A percentile compares a stretch with the other conserved stretches of the same genome.
These are phyloP conservation scores for Galerucella calmariensis DNA, from an alignment of 2,888 invertebrate genomes.

Conservation along the genomic window DNA sequence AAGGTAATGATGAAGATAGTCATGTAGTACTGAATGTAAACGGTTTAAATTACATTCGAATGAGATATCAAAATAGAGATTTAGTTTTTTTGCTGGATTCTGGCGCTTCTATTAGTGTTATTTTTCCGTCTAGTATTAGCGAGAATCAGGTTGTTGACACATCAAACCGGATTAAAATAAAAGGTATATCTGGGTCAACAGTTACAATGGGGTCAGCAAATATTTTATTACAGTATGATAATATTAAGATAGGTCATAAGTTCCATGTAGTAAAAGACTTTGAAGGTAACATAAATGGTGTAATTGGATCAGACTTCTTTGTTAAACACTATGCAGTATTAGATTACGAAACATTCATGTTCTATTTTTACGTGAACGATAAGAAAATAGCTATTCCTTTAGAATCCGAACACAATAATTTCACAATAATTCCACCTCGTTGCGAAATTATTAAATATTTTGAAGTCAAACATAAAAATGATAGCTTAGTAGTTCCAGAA, in stretches of 20 bases:
- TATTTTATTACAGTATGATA: conserved; percentile 22
- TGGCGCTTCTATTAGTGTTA: conserved; percentile 13
- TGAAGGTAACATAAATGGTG: no score
- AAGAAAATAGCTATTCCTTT: conserved; percentile 23
- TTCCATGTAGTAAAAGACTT: conserved; percentile 25
- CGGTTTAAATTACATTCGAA: no score
- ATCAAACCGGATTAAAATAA: conserved; percentile 32
- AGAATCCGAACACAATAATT: conserved; percentile 28
- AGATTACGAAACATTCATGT: no score
- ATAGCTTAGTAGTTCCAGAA: conserved; percentile 7
- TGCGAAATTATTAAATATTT: conserved; percentile 40
- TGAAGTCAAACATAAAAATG: conserved; percentile 7
- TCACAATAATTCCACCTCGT: conserved; percentile 29
- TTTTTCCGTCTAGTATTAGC: conserved; percentile 19
- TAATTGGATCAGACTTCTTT: no score
- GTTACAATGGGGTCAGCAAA: conserved; percentile 31
- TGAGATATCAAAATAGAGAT: no score
- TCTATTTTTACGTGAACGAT: not conserved
- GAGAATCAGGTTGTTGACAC: conserved; percentile 25
- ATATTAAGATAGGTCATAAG: conserved; percentile 25
- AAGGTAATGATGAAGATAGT: no score
- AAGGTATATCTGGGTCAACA: conserved; percentile 1
- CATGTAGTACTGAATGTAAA: no score
- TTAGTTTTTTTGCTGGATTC: no score
- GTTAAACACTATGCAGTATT: no score